These are phyloP conservation scores for Marronus borbonicus DNA, from an alignment of 2,888 invertebrate genomes.

Conservation along the genomic window DNA sequence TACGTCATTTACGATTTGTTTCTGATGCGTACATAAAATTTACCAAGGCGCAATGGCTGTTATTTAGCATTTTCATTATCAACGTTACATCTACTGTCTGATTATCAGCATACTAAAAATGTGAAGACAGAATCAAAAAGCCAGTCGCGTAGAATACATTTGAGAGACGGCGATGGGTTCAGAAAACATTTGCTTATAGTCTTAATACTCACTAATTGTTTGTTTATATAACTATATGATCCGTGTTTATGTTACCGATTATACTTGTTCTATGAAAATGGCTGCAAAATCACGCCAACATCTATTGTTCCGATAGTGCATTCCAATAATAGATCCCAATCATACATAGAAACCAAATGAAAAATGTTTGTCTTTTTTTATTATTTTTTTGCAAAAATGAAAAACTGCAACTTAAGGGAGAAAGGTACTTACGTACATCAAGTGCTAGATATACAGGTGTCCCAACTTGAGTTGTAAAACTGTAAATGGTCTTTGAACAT, in stretches of 20 bases:
- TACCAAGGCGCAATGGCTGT: conserved; percentile 31
- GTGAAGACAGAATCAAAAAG: conserved; percentile 19
- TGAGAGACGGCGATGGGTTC: neutral
- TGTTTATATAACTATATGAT: conserved; percentile 27
- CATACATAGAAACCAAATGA: neutral
- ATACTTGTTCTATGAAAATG: conserved; percentile 14
- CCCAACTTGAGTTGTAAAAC: too few relatives aligned
- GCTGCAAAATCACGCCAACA: neutral
- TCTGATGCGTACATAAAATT: conserved; percentile 13
- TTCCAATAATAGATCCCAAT: neutral
- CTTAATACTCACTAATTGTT: conserved; percentile 29
- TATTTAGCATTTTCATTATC: conserved; percentile 35
- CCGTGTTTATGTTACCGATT: conserved; percentile 21
- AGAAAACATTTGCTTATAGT: conserved; percentile 19
- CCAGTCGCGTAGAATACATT: conserved; percentile 5
- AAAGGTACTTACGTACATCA: too few relatives aligned
- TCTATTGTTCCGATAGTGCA: neutral
- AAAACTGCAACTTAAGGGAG: too few relatives aligned
- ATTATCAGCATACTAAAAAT: conserved; percentile 25
- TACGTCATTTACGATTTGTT: conserved; percentile 26
- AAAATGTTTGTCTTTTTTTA: neutral
- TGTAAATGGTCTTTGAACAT: too few relatives aligned
- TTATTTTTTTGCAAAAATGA: too few relatives aligned
- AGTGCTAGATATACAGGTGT: too few relatives aligned
- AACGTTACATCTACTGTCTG: conserved; percentile 12